Base-by-base conservation (phyloP, 1,140 invertebrate genomes). In the Myzus persicae region DNA sequence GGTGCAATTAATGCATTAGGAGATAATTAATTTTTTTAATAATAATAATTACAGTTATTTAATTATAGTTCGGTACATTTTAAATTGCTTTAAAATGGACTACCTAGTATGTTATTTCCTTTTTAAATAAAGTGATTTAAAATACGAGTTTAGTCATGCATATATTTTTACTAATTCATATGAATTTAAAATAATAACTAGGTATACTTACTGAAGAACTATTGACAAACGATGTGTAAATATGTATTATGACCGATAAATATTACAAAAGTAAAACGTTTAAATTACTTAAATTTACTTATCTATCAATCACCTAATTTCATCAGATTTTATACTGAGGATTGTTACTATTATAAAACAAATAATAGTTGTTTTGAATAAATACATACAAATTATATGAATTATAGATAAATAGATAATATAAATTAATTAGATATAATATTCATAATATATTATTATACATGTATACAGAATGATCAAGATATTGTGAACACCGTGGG, bases 171-270 rank as follows among this genome's bases (percentile, higher is more conserved):
- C 31, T 76, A 76, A 76, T 76, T 76, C 59, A 76, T 36, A 76
- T 76, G 59, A 76, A 76, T 76, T 76, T n/a, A 76, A 76, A 76
- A 76, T 76, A 76, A 76, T 76, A n/a, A 76, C n/a, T n/a, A n/a
- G 59, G n/a, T 36, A 76, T 76, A 31, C 59, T 67, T 11, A 76
- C 59, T 18, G 7, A 76, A n/a, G n/a, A n/a, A 76, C 5, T 24
- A n/a, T n/a, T 76, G 14, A 20, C 11, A 76, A n/a, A 76, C 1
- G 0, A 36, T 51, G 6, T n/a, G 18, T 67, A 67, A 4, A 76
- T n/a, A 67, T 67, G 3, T 67, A n/a, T n/a, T 76, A n/a, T 14
- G 5, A n/a, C 31, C 59, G 31, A n/a, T 0, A n/a, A n/a, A n/a
- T n/a, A n/a, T 76, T n/a, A n/a, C 31, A 18, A n/a, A 36, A 76